Evolutionary conservation across 2,113 vertebrate genomes (phyloP).

Genomic region (Tychaedon coryphoeus): DNA sequence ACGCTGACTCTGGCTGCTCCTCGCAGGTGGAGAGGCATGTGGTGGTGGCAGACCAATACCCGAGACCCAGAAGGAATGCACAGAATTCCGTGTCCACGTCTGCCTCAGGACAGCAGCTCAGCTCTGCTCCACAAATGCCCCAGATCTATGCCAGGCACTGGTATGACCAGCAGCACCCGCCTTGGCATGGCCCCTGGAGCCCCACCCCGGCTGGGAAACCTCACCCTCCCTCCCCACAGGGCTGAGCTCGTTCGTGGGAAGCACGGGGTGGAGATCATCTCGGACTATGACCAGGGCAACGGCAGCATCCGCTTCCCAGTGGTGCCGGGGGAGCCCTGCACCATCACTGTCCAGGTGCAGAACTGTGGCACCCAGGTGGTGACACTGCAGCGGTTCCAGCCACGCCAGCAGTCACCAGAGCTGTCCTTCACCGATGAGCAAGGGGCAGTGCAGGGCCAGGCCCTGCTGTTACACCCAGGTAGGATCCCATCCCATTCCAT

Average conservation of each 20-base stretch:
- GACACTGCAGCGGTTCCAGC: slow-evolving; percentile 74
- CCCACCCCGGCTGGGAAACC: fast-evolving
- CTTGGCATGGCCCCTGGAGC: not conserved
- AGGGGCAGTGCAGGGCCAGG: slow-evolving; percentile 52
- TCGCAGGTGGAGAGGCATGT: not conserved
- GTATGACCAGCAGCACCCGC: not conserved
- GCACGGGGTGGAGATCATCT: slow-evolving; percentile 74
- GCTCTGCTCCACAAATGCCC: fast-evolving
- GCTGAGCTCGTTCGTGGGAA: slow-evolving; percentile 73
- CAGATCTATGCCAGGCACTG: not conserved
- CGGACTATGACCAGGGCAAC: slow-evolving; percentile 1
- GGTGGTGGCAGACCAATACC: slow-evolving; percentile 49
- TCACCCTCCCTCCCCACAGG: not conserved
- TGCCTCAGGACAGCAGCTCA: not conserved
- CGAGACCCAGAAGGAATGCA: not conserved
- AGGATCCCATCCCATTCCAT: not conserved
- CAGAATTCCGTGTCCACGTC: fast-evolving
- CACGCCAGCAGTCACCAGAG: slow-evolving; percentile 6
- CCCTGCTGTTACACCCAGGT: slow-evolving; percentile 78
- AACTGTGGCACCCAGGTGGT: slow-evolving; percentile 72
- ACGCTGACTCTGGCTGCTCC: not conserved
- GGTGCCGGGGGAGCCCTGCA: not conserved
- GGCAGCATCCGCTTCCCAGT: slow-evolving; percentile 74
- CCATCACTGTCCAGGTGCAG: slow-evolving; percentile 69
- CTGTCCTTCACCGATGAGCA: slow-evolving; percentile 61